Evolutionary conservation across 1,140 invertebrate species (phyloP), one percentile per base, ranked within the genome.

Genomic region (Popillia japonica): DNA sequence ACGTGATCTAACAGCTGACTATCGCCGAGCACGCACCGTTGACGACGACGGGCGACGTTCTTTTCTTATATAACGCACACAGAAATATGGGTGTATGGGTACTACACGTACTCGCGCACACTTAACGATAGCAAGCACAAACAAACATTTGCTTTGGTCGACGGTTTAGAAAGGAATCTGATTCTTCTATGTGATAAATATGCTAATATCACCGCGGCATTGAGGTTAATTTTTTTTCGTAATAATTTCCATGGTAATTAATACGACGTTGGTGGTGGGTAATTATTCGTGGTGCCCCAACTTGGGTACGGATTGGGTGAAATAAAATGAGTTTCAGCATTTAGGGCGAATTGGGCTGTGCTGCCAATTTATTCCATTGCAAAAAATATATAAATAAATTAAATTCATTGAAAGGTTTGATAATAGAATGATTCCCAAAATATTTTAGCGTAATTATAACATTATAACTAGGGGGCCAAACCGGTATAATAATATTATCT

Each of bases 1-100:
- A 68, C 61, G 61, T 68, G 61, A 68, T 68, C 61, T 68, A 68
- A 68, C 61, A 68, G 61, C 61, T 68, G 61, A 68, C 61, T 68
- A 68, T 68, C 61, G 61, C 61, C 20, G 22, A 68, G 61, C 61
- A 68, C 61, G 61, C 61, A 68, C 61, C 20, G 61, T 68, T 68
- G 17, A 27, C 2, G 61, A 34, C 61, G 27, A 68, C 61, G 61
- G 6, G 20, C 61, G 61, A 22, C 61, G 61, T 27, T 68, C 61
- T 68, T 68, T 68, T 68, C 61, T 27, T 68, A 68, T 68, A 68
- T 68, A 68, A 68, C 27, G 61, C 27, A 34, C 27, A 34, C 27
- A 34, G 2, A 34, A 34, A 34, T n/a, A n/a, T n/a, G n/a, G n/a
- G 27, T 34, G 27, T 34, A 34, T 22, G 6, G 61, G 9, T 22